Conservation (phyloP, 1,140 invertebrate species). For the Cyclina sinensis region DNA sequence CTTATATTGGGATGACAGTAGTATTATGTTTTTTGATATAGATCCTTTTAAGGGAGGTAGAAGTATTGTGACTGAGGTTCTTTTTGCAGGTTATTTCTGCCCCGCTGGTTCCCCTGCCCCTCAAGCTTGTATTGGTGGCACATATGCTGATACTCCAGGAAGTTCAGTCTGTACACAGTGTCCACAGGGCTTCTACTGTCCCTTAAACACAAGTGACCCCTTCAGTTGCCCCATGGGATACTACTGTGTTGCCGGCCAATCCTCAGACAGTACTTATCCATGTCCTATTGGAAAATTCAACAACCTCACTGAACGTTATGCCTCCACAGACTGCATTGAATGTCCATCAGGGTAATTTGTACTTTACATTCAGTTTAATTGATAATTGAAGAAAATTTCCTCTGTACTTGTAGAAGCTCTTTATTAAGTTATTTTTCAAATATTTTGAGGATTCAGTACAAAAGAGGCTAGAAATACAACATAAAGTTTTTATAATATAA, state of each 20-base stretch:
- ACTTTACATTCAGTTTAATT: too few species aligned
- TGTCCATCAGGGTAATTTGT: constrained; percentile 84
- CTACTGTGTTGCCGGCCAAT: constrained; percentile 72
- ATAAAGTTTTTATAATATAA: too few species aligned
- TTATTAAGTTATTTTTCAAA: too few species aligned
- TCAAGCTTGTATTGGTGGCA: constrained; percentile 78
- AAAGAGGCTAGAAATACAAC: too few species aligned
- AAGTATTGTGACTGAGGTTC: too few species aligned
- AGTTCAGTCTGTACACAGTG: constrained; percentile 76
- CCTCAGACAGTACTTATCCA: constrained; percentile 65
- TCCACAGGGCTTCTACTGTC: constrained; percentile 83
- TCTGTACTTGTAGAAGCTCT: too few species aligned
- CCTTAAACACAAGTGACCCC: constrained; percentile 78
- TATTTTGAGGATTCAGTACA: too few species aligned
- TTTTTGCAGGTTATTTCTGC: constrained; percentile 80
- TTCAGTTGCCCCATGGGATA: constrained; percentile 82
- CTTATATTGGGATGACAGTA: too few species aligned
- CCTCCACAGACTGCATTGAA: constrained; percentile 70
- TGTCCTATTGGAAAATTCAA: constrained; percentile 83
- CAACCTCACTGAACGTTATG: constrained; percentile 77
- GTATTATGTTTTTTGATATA: too few species aligned
- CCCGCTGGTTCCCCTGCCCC: constrained; percentile 74
- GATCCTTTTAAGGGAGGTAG: too few species aligned
- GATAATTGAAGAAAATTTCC: too few species aligned
- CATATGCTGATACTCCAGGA: constrained; percentile 77